These are phyloP conservation scores for Diplosoma virens DNA, from an alignment of 23 tunicate species.

Conservation along the genomic window DNA sequence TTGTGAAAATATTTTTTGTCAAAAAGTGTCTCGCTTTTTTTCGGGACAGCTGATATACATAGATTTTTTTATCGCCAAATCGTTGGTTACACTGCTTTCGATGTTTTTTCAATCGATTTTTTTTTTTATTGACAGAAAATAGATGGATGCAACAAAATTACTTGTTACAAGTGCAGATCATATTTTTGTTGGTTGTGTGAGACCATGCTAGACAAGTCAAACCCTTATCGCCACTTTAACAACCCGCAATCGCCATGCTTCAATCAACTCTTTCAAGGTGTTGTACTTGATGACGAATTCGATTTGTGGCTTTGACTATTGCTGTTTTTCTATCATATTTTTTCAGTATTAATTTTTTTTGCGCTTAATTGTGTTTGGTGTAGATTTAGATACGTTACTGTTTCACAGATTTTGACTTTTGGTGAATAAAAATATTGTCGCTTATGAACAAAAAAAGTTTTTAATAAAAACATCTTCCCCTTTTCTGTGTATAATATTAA, in stretches of 20 bases:
- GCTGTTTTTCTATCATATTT: not conserved
- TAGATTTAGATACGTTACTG: too few relatives aligned
- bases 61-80: too few relatives aligned
- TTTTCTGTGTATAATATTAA: too few relatives aligned
- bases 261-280: slow-evolving; percentile 59
- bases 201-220: slow-evolving; percentile 1
- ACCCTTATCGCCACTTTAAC: slow-evolving; percentile 70
- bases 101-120: not conserved
- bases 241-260: slow-evolving; percentile 33
- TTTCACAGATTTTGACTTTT: not conserved
- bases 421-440: not conserved
- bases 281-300: slow-evolving; percentile 41
- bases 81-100: not conserved
- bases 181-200: slow-evolving; percentile 83
- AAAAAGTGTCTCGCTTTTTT: too few relatives aligned
- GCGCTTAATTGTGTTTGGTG: too few relatives aligned
- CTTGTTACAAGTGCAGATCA: slow-evolving; percentile 69
- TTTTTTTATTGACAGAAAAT: slow-evolving; percentile 41
- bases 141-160: slow-evolving; percentile 86
- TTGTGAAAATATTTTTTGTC: too few relatives aligned
- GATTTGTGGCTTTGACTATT: not conserved
- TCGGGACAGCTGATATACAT: too few relatives aligned
- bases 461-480: too few relatives aligned
- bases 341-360: not conserved
- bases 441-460: too few relatives aligned